phyloP scores from a whole-genome alignment of 2,113 vertebrate genomes.

The Pseudonaja textilis region DNA sequence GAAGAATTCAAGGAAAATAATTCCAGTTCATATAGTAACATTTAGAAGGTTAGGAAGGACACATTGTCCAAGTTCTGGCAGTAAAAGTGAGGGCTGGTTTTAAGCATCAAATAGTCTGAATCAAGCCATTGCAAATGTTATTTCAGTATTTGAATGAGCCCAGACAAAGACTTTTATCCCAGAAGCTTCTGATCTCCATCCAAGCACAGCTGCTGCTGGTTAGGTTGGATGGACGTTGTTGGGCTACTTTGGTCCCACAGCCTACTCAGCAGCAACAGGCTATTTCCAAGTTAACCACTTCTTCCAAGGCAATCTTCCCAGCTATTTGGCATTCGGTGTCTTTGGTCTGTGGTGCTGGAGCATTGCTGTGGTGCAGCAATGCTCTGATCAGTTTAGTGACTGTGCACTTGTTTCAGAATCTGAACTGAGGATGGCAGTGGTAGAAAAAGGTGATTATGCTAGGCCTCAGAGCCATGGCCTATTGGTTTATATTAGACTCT shows the following conservation, averaged over 20 bases:
- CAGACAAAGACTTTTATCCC: not conserved
- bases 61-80: not conserved
- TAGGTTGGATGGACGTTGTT: not conserved
- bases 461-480: not conserved
- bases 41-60: not conserved
- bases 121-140: not conserved
- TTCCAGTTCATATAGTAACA: not conserved
- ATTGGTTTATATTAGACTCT: not conserved
- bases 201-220: not conserved
- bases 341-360: not conserved
- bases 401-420: not conserved
- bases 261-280: not conserved
- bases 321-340: not conserved
- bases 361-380: not conserved
- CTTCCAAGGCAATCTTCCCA: not conserved
- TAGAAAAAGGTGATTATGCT: not conserved
- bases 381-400: not conserved
- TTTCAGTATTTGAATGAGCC: not conserved
- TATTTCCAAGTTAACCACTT: not conserved
- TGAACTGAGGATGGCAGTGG: not conserved
- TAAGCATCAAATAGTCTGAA: not conserved
- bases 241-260: not conserved
- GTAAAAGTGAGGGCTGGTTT: not conserved
- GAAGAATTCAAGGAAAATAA: not conserved
- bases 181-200: not conserved